Base-by-base conservation (phyloP, 2,113 vertebrate species). In the Phainopepla nitens region DNA sequence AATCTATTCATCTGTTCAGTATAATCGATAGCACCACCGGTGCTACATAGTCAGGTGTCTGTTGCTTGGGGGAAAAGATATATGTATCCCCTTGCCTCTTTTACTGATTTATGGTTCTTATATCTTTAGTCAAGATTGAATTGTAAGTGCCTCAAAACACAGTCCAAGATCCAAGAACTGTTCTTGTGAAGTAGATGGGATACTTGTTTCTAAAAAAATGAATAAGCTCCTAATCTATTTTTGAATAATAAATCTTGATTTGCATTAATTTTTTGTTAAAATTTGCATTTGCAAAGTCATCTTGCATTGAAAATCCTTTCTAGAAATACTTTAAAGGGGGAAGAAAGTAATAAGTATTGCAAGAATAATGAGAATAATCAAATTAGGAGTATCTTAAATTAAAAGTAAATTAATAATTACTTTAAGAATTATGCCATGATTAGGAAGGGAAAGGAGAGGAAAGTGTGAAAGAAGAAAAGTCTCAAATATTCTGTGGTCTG, bases 201-300 rank as follows among this genome's bases (percentile, higher is more conserved):
- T 69, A 58, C 60, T 90, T 86, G 4, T 80, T 73, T 82, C 29
- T 73, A 81, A 91, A 90, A 90, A 92, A 90, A 78, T 41, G 5
- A 90, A 84, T 45, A 81, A 86, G 76, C 25, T 80, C 29, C 23
- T 49, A 71, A 75, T 81, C 35, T 87, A 86, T 35, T 86, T 93
- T 72, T 86, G 51, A 93, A 94, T 95, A 93, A 82, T 89, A 81
- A 73, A 51, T 89, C 24, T 72, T 44, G 4, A 80, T 95, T 96
- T 96, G 50, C 83, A 96, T 95, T 72, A 81, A 28, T 93, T 92
- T 86, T 86, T 91, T 29, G 13, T 80, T 77, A 77, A 89, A 84
- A 93, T 86, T 76, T 86, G 41, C 45, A 87, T 91, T 90, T 86
- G 6, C 33, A n/a, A 79, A 35, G 13, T 57, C 4, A 2, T 53